A percentile compares a stretch with the other conserved stretches of the same genome.
Evolutionary conservation across 2,797 vertebrate species (phyloP).

Genomic region (Chaetodon trifasciatus): DNA sequence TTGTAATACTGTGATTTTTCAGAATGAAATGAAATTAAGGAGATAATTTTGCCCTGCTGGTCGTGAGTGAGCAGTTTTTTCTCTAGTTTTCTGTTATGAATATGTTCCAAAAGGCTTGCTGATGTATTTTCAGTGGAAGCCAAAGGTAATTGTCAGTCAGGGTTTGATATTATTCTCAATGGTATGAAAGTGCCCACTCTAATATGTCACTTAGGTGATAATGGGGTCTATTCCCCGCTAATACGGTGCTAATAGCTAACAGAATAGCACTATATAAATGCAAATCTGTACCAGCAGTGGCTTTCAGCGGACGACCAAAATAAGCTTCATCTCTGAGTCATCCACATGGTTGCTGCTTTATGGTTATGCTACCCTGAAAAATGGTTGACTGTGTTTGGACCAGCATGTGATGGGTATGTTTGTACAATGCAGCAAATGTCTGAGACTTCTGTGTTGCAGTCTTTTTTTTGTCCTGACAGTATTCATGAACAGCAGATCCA

Average conservation of each 20-base stretch:
- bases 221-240: conserved; percentile 48
- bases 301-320: conserved; percentile 56
- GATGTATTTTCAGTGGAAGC: conserved; percentile 41
- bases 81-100: conserved; percentile 2
- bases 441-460: conserved; percentile 15
- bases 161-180: conserved; percentile 50
- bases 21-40: neutral
- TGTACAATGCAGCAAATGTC: conserved; percentile 21
- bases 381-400: conserved; percentile 42
- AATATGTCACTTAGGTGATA: conserved; percentile 66
- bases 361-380: conserved; percentile 39
- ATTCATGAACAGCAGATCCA: conserved; percentile 34
- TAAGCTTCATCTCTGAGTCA: conserved; percentile 50
- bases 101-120: conserved; percentile 12
- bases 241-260: conserved; percentile 66
- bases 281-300: conserved; percentile 58
- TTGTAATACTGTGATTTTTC: neutral
- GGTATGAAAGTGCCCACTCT: conserved; percentile 51
- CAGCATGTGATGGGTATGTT: conserved; percentile 12
- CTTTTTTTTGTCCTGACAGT: conserved; percentile 14
- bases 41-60: conserved; percentile 2
- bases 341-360: conserved; percentile 34
- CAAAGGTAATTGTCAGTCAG: conserved; percentile 48
- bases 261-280: conserved; percentile 74
- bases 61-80: conserved; percentile 7